Evolutionary conservation across 2,797 vertebrate genomes (phyloP), one percentile per base, ranked within the genome.

Genomic region (Hoplostethus mediterraneus): DNA sequence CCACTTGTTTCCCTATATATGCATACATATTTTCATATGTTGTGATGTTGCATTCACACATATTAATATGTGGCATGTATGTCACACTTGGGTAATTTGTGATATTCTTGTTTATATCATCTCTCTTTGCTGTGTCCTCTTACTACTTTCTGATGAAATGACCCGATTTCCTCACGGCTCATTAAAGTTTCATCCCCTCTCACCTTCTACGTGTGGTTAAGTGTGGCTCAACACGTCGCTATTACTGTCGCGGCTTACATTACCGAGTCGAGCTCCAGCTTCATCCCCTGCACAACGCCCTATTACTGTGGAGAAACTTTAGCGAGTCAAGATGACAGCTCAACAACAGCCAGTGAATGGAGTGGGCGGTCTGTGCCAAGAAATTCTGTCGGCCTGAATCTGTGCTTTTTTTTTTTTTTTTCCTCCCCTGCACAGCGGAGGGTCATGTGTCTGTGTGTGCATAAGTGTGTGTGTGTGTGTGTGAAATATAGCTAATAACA

Each of bases 331-430:
- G 79, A 72, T 83, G 84, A 90, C 88, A 83, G 86, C 86, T 77
- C 68, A 88, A 73, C 87, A 63, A 87, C 87, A 88, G 89, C 81
- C 86, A 84, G 75, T 85, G 84, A 88, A 87, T 77, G 78, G 84
- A 90, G 88, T 80, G 82, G 82, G 82, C 60, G 72, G 72, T 62
- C 82, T 79, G 79, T 81, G 84, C 84, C 86, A 88, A 87, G 87
- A 92, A 92, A 88, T 78, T 83, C 87, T 74, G 77, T 84, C 77
- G 36, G 73, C 81, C 90, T 89, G 77, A 89, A 92, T 93, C 91
- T 77, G 80, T 42, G 79, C 64, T 77, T 85, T 73, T 68, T 71
- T 33, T 33, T 77, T 85, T 73, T 68, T 71, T 33, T 33, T 33
- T 3, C 6, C 6, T 7, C n/a, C 13, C 75, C 76, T 25, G 67